Evolutionary conservation across 2,113 vertebrate genomes (phyloP), one percentile per base, ranked within the genome.

Genomic region (Prionailurus bengalensis): DNA sequence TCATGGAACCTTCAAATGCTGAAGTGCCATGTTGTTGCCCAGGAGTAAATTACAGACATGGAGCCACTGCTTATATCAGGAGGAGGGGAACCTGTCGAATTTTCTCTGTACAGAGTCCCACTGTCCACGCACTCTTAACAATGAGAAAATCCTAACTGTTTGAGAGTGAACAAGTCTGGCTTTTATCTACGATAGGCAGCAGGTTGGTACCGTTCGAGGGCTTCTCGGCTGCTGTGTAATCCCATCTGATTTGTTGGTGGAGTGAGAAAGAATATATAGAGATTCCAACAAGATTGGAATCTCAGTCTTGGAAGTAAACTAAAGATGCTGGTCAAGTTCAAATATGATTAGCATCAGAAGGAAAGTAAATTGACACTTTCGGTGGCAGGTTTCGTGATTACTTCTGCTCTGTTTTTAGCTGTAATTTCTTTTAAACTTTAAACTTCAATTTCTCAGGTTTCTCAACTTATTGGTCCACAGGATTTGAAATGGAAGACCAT

Each of bases 331-430:
- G 94, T 85, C n/a, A 58, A 42, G 27, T 88, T 82, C 85, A 92
- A 61, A 86, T 76, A 61, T 63, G 71, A 81, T 93, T 94, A 79
- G 17, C 17, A 91, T 65, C 12, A 12, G 55, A 94, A 73, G n/a
- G 68, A 94, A 95, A 89, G 48, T 94, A 83, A 82, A 45, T 80
- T 39, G 70, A 65, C 42, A 73, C 89, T 95, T 97, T 88, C 63
- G 86, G 1, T 96, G 79, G 33, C 87, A 39, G 68, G 7, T 70
- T 70, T 94, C 33, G 25, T 78, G 15, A 78, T 16, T 61, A 36
- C 89, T 79, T 85, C 42, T 70, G 42, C 79, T 88, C 0, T 87
- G 27, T 88, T 92, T 89, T 95, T n/a, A 80, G 61, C n/a, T 79
- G 8, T 63, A 51, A 36, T 68, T 36, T 93, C 71, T 76, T 78